Evolutionary conservation across 2,797 vertebrate genomes (phyloP).

Genomic region (Enteromius trimaculatus): DNA sequence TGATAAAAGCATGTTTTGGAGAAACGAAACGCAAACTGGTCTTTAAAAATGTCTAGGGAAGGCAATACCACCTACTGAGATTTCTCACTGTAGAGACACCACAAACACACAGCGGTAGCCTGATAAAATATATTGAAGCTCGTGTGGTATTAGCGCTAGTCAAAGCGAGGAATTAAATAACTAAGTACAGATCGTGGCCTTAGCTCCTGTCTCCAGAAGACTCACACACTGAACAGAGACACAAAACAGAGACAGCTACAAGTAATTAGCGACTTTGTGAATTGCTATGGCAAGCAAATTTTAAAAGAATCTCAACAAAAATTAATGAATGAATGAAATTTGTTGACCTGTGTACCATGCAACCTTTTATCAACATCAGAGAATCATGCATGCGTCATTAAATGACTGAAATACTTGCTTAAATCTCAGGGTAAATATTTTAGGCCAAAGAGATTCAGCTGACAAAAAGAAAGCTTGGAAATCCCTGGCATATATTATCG

Average conservation of each 20-base stretch:
- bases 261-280: background rate
- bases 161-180: constrained; percentile 36
- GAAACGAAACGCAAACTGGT: constrained; percentile 52
- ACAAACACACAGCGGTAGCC: constrained; percentile 53
- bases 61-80: constrained; percentile 57
- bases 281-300: background rate
- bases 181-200: constrained; percentile 19
- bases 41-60: constrained; percentile 44
- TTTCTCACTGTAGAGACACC: constrained; percentile 55
- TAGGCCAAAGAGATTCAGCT: background rate
- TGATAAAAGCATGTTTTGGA: constrained; percentile 58
- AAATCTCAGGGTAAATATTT: background rate
- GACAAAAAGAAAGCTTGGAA: background rate
- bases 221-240: background rate
- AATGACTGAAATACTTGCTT: background rate
- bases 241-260: background rate
- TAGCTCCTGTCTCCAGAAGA: background rate
- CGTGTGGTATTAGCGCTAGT: constrained; percentile 36
- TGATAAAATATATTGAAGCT: constrained; percentile 54
- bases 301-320: background rate
- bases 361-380: background rate
- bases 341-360: background rate
- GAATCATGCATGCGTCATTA: no score
- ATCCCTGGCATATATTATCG: background rate
- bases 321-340: background rate